These are phyloP conservation scores for Tiliqua scincoides DNA, from an alignment of 2,113 vertebrate genomes.

Conservation along the genomic window DNA sequence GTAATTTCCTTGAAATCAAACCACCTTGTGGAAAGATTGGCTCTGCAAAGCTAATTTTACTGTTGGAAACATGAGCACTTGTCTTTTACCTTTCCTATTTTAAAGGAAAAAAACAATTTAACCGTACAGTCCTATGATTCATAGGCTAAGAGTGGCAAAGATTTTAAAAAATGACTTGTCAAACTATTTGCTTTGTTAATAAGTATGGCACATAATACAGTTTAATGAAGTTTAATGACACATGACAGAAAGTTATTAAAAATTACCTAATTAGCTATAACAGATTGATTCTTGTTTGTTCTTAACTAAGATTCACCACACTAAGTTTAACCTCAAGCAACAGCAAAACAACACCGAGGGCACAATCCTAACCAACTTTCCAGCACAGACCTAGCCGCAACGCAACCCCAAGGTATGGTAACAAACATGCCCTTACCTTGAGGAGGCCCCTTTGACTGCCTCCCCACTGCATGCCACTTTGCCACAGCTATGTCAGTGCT, in stretches of 20 bases:
- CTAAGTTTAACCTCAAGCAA: background rate
- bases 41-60: background rate
- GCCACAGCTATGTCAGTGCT: too few relatives aligned
- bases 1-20: too few relatives aligned
- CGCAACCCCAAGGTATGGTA: too few relatives aligned
- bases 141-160: too few relatives aligned
- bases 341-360: background rate
- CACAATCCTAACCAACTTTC: too few relatives aligned
- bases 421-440: too few relatives aligned
- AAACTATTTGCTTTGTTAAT: fast-evolving
- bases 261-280: background rate
- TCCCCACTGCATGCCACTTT: too few relatives aligned
- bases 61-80: slow-evolving; percentile 1
- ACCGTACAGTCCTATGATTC: slow-evolving; percentile 25
- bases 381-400: too few relatives aligned
- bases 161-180: background rate
- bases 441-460: too few relatives aligned
- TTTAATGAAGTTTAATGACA: background rate
- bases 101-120: slow-evolving; percentile 3
- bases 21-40: too few relatives aligned
- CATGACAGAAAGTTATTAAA: background rate
- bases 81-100: slow-evolving; percentile 33
- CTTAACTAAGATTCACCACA: background rate
- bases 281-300: background rate
- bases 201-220: slow-evolving; percentile 12